phyloP scores from a whole-genome alignment of 2,888 invertebrate species.

The Brachyopa scutellaris region DNA sequence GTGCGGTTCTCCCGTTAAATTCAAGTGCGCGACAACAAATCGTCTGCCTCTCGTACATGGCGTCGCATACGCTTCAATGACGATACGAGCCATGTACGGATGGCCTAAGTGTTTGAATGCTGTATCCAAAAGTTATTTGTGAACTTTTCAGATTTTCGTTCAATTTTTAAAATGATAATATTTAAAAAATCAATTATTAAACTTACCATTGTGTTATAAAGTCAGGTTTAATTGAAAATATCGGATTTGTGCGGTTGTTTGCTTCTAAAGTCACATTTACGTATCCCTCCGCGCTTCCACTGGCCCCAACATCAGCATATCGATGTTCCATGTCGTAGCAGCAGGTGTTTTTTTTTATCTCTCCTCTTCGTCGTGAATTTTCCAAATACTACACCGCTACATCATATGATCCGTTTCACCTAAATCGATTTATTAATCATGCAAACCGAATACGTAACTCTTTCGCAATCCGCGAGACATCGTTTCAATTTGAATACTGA shows the following conservation, averaged over 20 bases:
- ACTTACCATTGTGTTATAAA: conserved; percentile 91
- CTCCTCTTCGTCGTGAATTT: conserved; percentile 44
- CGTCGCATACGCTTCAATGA: too few relatives aligned
- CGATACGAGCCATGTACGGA: too few relatives aligned
- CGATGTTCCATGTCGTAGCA: conserved; percentile 66
- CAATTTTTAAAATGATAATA: too few relatives aligned
- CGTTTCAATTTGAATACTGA: conserved; percentile 56
- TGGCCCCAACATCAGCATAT: conserved; percentile 53
- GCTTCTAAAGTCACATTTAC: conserved; percentile 83
- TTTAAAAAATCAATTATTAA: too few relatives aligned
- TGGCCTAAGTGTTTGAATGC: too few relatives aligned
- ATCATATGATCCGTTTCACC: conserved; percentile 40
- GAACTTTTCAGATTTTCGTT: too few relatives aligned
- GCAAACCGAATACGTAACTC: conserved; percentile 44
- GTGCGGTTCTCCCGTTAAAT: too few relatives aligned
- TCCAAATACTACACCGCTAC: conserved; percentile 51
- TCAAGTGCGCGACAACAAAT: too few relatives aligned
- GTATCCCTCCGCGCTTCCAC: conserved; percentile 72
- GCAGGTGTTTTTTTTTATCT: conserved; percentile 45
- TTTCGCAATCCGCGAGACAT: conserved; percentile 30
- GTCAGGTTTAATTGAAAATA: conserved; percentile 89
- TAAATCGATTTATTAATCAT: conserved; percentile 60
- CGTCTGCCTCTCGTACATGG: too few relatives aligned
- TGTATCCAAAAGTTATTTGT: too few relatives aligned
- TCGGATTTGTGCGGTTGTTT: conserved; percentile 86